Percentiles rank a stretch among this genome's conserved stretches.
These are phyloP conservation scores for Synanthedon tipuliformis DNA, from an alignment of 2,888 invertebrate species.

Conservation along the genomic window DNA sequence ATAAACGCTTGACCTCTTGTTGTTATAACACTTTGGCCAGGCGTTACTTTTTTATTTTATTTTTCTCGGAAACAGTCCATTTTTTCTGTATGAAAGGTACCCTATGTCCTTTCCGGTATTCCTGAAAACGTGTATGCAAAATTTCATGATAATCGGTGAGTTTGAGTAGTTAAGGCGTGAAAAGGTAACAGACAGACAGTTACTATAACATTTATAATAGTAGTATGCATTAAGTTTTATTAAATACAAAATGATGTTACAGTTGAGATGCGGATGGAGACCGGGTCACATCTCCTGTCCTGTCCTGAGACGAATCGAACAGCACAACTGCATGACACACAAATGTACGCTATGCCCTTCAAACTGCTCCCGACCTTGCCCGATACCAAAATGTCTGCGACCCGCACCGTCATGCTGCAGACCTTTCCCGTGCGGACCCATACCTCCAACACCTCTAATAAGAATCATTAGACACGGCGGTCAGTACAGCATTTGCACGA, in stretches of 20 bases:
- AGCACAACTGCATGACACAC: conserved; percentile 39
- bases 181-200: too few species aligned
- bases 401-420: conserved; percentile 26
- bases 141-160: too few species aligned
- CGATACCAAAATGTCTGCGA: conserved; percentile 14
- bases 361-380: conserved; percentile 9
- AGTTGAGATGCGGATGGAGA: conserved; percentile 61
- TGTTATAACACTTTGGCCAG: too few species aligned
- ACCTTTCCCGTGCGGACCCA: conserved; percentile 13
- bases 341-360: conserved; percentile 18
- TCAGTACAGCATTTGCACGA: conserved; percentile 50
- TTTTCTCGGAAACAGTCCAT: too few species aligned
- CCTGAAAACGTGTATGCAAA: too few species aligned
- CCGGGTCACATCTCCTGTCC: conserved; percentile 61
- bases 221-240: not conserved
- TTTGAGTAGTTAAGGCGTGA: too few species aligned
- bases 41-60: too few species aligned
- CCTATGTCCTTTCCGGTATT: too few species aligned
- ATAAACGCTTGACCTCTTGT: too few species aligned
- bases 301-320: conserved; percentile 48
- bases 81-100: too few species aligned
- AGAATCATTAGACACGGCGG: conserved; percentile 49
- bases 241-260: conserved; percentile 7
- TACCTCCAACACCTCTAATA: conserved; percentile 28
- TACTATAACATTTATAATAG: too few species aligned